Evolutionary conservation across 37 sponge, comb jelly and placozoan species (phyloP), one percentile per base, ranked within the genome.

Genomic region (Petrosia ficiformis): DNA sequence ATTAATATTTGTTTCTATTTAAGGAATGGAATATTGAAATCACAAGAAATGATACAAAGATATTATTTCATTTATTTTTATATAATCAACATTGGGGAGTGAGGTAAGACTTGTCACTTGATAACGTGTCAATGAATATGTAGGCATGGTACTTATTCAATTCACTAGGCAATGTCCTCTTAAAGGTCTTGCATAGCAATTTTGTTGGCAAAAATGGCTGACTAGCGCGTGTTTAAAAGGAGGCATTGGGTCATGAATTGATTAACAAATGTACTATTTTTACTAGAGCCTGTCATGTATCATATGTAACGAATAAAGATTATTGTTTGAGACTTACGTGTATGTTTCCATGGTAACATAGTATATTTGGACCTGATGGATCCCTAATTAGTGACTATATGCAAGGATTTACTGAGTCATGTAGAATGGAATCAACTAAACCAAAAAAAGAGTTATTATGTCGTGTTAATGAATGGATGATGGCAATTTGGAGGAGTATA

Each of bases 41-140:
- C 5, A 61, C 63, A 61, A 5, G 11, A 5, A 2, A 56, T 64
- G 77, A 52, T 3, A 60, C 61, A 41, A 58, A 82, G 39, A 28
- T 41, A 14, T 57, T 67, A 0, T 42, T 74, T 2, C 56, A 67
- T 44, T 74, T 82, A 33, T 35, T 74, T 44, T 39, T 65, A 1
- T 26, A 25, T 10, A 82, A 82, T 42, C 82, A 74, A 35, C 82
- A 82, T 38, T 82, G 82, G 82, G 67, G 56, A 25, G 44, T 82
- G 10, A 82, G 75, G 82, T 82, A 16, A 39, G 70, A 57, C 63
- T 25, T n/a, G n/a, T n/a, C n/a, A n/a, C n/a, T n/a, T n/a, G n/a
- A n/a, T n/a, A n/a, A n/a, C n/a, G n/a, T n/a, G n/a, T n/a, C n/a
- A n/a, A n/a, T n/a, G n/a, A n/a, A n/a, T n/a, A n/a, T n/a, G n/a